phyloP scores from a whole-genome alignment of 2,888 invertebrate species.

The Azorinus chamasolen region DNA sequence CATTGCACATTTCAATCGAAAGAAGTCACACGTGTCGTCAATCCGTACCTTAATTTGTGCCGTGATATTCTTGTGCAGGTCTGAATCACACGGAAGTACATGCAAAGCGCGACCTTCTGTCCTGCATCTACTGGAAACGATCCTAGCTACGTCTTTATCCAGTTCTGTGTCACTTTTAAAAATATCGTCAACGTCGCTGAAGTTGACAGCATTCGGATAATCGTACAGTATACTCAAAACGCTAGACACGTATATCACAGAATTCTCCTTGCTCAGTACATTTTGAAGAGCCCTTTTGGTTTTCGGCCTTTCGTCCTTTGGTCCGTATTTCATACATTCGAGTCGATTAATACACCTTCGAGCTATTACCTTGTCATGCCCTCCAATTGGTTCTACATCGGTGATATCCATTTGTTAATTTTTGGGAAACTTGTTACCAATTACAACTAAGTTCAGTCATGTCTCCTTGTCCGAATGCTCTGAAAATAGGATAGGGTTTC shows the following conservation, averaged over 20 bases:
- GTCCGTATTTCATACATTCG: slow-evolving; percentile 29
- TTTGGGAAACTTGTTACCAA: no score
- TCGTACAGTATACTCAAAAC: slow-evolving; percentile 18
- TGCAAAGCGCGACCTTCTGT: slow-evolving; percentile 7
- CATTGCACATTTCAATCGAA: no score
- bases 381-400: no score
- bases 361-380: no score
- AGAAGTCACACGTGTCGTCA: no score
- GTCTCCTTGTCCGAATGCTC: no score
- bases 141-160: slow-evolving; percentile 27
- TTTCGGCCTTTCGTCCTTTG: slow-evolving; percentile 37
- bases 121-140: neutral
- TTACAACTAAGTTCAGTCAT: no score
- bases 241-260: slow-evolving; percentile 26
- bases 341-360: slow-evolving; percentile 13
- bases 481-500: no score
- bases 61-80: slow-evolving; percentile 6
- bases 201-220: slow-evolving; percentile 5
- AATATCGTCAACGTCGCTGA: slow-evolving; percentile 13
- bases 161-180: slow-evolving; percentile 24
- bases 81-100: slow-evolving; percentile 44
- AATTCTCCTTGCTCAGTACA: slow-evolving; percentile 24
- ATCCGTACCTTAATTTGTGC: slow-evolving; percentile 22
- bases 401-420: no score
- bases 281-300: slow-evolving; percentile 28